Conservation (phyloP, 2,113 vertebrate species). For the Vombatus ursinus region DNA sequence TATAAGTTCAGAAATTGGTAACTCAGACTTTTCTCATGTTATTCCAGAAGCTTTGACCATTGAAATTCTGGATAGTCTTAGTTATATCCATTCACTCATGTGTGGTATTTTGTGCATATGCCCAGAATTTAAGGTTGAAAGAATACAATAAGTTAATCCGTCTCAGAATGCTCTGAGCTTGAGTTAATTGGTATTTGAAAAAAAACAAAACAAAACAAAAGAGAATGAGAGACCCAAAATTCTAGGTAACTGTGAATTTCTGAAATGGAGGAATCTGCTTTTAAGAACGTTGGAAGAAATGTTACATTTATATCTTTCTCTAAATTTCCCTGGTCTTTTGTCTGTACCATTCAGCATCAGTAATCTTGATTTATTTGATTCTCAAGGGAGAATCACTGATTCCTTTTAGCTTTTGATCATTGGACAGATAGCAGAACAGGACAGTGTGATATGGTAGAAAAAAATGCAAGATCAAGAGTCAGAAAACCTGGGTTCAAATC, state of each 20-base stretch:
- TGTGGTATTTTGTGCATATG: not conserved
- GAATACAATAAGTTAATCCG: slow-evolving; percentile 12
- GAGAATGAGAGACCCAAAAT: slow-evolving; percentile 22
- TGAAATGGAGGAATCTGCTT: not conserved
- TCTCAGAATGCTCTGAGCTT: not conserved
- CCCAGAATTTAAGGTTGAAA: slow-evolving; percentile 3
- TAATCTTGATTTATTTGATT: not conserved
- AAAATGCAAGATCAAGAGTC: not conserved
- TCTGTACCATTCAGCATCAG: not conserved
- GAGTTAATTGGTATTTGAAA: slow-evolving; percentile 7
- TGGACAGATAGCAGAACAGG: not conserved
- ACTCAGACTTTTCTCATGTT: not conserved
- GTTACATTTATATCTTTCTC: not conserved
- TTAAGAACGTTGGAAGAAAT: not conserved
- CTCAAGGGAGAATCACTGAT: not conserved
- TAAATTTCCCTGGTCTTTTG: not conserved
- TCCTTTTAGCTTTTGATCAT: not conserved
- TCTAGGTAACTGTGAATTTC: not conserved
- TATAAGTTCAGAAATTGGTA: slow-evolving; percentile 23
- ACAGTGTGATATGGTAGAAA: not conserved
- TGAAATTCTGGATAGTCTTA: not conserved
- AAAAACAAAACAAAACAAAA: not conserved
- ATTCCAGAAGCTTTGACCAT: not conserved
- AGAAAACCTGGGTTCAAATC: not conserved
- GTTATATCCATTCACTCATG: not conserved